These are phyloP conservation scores for Zoanthus sociatus DNA, from an alignment of 92 coral and sea anemone genomes.

Conservation along the genomic window DNA sequence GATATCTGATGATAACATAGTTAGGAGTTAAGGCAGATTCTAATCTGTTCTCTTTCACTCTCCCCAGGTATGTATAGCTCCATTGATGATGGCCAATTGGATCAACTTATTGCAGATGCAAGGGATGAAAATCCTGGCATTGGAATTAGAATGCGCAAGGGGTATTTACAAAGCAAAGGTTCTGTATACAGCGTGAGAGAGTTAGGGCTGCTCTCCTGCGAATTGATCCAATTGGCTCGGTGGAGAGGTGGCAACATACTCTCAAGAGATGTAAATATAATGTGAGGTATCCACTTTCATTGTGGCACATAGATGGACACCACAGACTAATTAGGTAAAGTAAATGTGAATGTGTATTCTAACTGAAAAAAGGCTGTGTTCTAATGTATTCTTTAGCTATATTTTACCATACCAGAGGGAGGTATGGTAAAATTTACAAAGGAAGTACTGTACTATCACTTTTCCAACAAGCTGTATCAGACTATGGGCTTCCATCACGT, in stretches of 20 bases:
- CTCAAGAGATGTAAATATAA: slow-evolving; percentile 51
- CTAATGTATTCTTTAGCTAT: background rate
- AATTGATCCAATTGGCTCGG: slow-evolving; percentile 61
- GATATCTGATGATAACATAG: background rate
- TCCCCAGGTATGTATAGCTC: background rate
- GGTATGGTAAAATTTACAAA: background rate
- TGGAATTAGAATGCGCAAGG: slow-evolving; percentile 57
- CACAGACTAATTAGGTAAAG: slow-evolving; percentile 61
- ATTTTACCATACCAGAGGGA: slow-evolving; percentile 3
- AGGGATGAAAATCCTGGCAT: slow-evolving; percentile 39
- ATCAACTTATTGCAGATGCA: slow-evolving; percentile 4
- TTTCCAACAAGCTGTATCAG: slow-evolving; percentile 27
- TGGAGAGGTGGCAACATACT: slow-evolving; percentile 55
- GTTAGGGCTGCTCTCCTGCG: slow-evolving; percentile 53
- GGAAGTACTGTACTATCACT: slow-evolving; percentile 42
- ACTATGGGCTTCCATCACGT: slow-evolving; percentile 62
- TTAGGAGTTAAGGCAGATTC: background rate
- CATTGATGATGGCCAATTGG: background rate
- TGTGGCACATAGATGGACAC: slow-evolving; percentile 63
- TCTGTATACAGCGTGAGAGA: slow-evolving; percentile 58
- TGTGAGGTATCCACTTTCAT: slow-evolving; percentile 53
- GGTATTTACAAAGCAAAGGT: slow-evolving; percentile 48
- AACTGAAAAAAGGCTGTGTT: background rate
- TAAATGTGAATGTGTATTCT: background rate
- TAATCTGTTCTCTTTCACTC: slow-evolving; percentile 1